Percentiles rank a stretch among this genome's conserved stretches.
Conservation (phyloP, 2,888 invertebrate genomes). For the Zele albiditarsus region DNA sequence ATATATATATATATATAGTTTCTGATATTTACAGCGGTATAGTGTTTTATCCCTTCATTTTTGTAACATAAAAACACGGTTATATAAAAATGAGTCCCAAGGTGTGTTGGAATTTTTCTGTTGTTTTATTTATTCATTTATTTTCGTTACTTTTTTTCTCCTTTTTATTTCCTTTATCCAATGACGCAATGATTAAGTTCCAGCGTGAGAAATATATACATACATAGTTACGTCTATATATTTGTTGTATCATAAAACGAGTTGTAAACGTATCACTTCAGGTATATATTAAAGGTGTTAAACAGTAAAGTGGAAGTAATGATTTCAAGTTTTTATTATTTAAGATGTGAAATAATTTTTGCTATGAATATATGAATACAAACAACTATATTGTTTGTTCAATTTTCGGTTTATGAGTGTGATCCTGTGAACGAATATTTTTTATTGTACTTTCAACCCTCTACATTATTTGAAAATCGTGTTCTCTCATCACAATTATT, state of each 20-base stretch:
- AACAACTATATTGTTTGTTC: no score
- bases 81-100: neutral
- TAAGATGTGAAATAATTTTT: no score
- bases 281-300: neutral
- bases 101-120: neutral
- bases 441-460: no score
- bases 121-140: neutral
- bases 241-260: neutral
- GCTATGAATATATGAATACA: no score
- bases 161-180: neutral
- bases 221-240: neutral
- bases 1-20: neutral
- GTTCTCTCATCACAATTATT: no score
- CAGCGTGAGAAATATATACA: neutral
- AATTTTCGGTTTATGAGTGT: no score
- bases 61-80: neutral
- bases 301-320: neutral
- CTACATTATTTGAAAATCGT: no score
- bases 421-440: no score
- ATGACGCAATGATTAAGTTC: conserved; percentile 1
- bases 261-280: neutral
- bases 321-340: neutral
- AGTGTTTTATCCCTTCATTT: neutral
- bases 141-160: neutral
- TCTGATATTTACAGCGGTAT: neutral